A percentile compares a stretch with the other conserved stretches of the same genome.
phyloP scores from a whole-genome alignment of 2,113 vertebrate species.

The Rousettus leschenaultii region DNA sequence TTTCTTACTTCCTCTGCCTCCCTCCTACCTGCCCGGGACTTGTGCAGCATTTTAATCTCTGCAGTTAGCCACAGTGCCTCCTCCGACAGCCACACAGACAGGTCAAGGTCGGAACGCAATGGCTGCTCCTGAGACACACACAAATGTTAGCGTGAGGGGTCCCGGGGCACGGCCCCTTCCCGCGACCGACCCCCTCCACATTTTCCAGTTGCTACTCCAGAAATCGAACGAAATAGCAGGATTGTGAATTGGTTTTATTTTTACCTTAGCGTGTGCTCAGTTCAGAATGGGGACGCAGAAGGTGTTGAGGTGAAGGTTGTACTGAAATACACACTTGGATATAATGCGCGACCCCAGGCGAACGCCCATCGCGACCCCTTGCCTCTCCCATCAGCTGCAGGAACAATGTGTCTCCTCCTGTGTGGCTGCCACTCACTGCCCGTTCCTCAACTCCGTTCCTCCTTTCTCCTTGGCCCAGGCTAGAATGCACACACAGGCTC shows the following conservation, averaged over 20 bases:
- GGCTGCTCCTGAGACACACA: neutral
- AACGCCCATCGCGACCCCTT: neutral
- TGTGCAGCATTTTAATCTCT: neutral
- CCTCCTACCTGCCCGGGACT: neutral
- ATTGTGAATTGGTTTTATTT: neutral
- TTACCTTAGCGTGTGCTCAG: neutral
- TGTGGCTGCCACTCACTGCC: too few species aligned
- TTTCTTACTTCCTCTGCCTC: neutral
- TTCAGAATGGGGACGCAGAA: neutral
- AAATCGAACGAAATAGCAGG: neutral
- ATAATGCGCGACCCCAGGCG: neutral
- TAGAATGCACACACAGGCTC: rapidly evolving
- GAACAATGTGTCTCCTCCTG: neutral
- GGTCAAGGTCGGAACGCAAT: neutral
- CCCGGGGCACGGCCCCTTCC: neutral
- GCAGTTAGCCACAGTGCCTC: neutral
- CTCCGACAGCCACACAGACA: neutral
- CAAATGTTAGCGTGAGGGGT: neutral
- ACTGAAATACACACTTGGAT: neutral
- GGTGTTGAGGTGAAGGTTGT: neutral
- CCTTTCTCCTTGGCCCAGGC: neutral
- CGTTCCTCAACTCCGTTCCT: neutral
- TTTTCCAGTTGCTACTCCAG: neutral
- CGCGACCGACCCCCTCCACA: neutral
- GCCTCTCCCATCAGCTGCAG: neutral